Base-by-base conservation (phyloP, 2,888 invertebrate species). In the Eilema sororculum region DNA sequence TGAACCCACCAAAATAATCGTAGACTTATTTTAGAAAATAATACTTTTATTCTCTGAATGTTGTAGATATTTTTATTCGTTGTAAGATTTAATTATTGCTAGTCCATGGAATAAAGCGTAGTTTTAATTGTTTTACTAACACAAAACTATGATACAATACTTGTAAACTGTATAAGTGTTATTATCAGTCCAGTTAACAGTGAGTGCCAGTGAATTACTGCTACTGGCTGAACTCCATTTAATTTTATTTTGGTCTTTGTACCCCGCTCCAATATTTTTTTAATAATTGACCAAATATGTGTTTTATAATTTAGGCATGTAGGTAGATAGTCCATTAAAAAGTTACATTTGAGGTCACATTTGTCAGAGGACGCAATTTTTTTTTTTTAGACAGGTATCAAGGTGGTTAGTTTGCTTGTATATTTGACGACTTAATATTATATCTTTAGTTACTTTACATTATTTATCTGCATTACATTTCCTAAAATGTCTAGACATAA, bases 41-140 rank as follows among this genome's bases (percentile, higher is more conserved):
- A 52, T 52, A 9, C 8, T 52, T 52, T 9, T 52, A 52, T 52
- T 52, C 9, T n/a, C 20, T 52, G 20, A 52, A 52, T 52, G 52
- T 52, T 52, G 52, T 20, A 52, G 52, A 52, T 4, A n/a, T 52
- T 52, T 46, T 52, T 9, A n/a, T 52, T n/a, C 52, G 8, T 20
- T 52, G 9, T 52, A 52, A 41, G 41, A n/a, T 16, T 16, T 46
- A 46, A 46, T 52, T 46, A 46, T 52, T 52, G 8, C 52, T 52
- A 52, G 52, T 52, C n/a, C n/a, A 20, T 52, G 52, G n/a, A n/a
- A n/a, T 52, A 52, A 52, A 52, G 52, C n/a, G 52, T 52, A 52
- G n/a, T 52, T 46, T 52, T 52, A 52, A n/a, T 52, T 52, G n/a
- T n/a, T 52, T 52, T 52, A n/a, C n/a, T 52, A 52, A n/a, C n/a